Percentiles rank a stretch among this genome's conserved stretches.
These are phyloP conservation scores for Ambastaia sidthimunki DNA, from an alignment of 2,797 vertebrate species.

Conservation along the genomic window DNA sequence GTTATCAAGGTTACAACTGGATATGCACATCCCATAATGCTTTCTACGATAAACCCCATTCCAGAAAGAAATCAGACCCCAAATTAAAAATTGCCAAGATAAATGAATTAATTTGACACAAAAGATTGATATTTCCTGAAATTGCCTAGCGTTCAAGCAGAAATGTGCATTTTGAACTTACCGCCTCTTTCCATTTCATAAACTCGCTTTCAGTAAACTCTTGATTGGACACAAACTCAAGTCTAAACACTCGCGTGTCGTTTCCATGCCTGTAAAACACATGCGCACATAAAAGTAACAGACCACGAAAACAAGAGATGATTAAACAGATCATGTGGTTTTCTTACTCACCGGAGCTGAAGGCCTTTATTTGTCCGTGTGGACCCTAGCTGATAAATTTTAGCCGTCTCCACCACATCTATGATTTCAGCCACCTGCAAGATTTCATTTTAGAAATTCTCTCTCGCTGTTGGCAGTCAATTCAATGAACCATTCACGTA, in stretches of 20 bases:
- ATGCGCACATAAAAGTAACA: constrained; percentile 14
- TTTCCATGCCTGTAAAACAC: constrained; percentile 86
- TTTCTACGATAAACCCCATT: neutral
- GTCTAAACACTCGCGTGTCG: constrained; percentile 93
- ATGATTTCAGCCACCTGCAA: constrained; percentile 95
- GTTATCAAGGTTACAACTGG: neutral
- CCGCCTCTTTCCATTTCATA: constrained; percentile 99
- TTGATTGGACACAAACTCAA: constrained; percentile 99
- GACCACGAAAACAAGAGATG: neutral
- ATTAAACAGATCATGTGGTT: neutral
- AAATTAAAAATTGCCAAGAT: neutral
- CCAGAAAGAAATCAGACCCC: neutral
- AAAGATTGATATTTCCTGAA: neutral
- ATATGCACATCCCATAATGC: neutral
- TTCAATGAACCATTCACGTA: neutral
- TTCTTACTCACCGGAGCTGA: constrained; percentile 84
- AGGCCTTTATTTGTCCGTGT: constrained; percentile 97
- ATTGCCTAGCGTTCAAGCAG: neutral
- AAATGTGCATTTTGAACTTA: constrained; percentile 72
- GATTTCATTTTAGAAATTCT: neutral
- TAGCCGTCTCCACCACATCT: constrained; percentile 95
- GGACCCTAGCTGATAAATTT: constrained; percentile 95
- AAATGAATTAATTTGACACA: neutral
- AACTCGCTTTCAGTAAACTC: constrained; percentile 98
- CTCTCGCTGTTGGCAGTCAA: neutral